phyloP scores from a whole-genome alignment of 2,888 invertebrate genomes.

The Nephrotoma appendiculata region DNA sequence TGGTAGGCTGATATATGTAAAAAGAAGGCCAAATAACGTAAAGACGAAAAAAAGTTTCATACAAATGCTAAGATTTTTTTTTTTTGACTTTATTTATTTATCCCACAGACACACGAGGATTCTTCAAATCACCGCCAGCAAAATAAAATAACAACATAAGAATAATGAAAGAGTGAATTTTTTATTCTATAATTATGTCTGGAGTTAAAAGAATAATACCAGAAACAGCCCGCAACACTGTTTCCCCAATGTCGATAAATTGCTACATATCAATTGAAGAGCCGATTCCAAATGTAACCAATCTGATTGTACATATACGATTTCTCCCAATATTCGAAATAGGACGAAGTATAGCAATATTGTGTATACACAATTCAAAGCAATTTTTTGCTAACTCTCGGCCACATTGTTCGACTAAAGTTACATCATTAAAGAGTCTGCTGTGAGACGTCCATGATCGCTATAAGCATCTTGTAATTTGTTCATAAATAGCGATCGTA shows the following conservation, averaged over 20 bases:
- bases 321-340: constrained; percentile 64
- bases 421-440: constrained; percentile 49
- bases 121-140: constrained; percentile 65
- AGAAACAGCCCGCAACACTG: constrained; percentile 63
- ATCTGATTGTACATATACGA: constrained; percentile 63
- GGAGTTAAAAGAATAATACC: constrained; percentile 63
- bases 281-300: constrained; percentile 48
- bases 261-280: constrained; percentile 41
- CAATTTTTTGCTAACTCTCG: constrained; percentile 58
- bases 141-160: constrained; percentile 72
- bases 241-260: constrained; percentile 52
- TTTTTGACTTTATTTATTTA: too few relatives aligned
- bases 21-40: too few relatives aligned
- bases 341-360: constrained; percentile 71
- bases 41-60: too few relatives aligned
- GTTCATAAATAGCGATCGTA: constrained; percentile 73
- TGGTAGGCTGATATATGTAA: too few relatives aligned
- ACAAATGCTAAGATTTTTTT: too few relatives aligned
- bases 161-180: constrained; percentile 69
- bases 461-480: constrained; percentile 72
- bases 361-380: constrained; percentile 72
- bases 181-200: constrained; percentile 60
- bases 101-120: constrained; percentile 78
- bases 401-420: constrained; percentile 45
- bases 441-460: constrained; percentile 57